Evolutionary conservation across 2,113 vertebrate species (phyloP), one percentile per base, ranked within the genome.

Genomic region (Hippolais icterina): DNA sequence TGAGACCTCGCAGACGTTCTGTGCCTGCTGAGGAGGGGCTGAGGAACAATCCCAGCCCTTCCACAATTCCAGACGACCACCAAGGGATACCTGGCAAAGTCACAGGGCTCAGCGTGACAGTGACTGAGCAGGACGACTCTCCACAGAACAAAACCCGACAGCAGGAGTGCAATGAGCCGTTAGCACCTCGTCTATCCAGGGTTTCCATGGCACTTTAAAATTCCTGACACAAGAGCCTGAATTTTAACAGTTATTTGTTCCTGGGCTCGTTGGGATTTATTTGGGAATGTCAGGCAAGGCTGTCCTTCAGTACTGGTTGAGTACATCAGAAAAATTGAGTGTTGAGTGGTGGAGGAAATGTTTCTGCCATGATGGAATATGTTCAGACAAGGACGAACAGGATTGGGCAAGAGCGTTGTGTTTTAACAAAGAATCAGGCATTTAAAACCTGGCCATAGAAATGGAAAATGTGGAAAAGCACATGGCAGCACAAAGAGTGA

Each of bases 191-290:
- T 71, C 86, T 4, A 64, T 4, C 56, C 69, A 53, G 54, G 27
- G 50, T 53, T 97, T 79, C n/a, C 87, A 27, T 3, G 74, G 66
- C 65, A 21, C 59, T 82, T 66, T 29, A 35, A 63, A 65, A 65
- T 82, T 85, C 82, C 85, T 53, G 56, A 94, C 82, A 71, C 86
- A 15, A 31, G 66, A 90, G 68, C 31, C 81, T 89, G 88, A 53
- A 63, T 85, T 96, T 77, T 84, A 81, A 92, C 57, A 64, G 78
- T 33, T 22, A 60, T 42, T 88, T 70, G 49, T 78, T 96, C 92
- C 94, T 80, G 93, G 94, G 89, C 90, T 97, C 95, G 35, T 96
- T 92, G 95, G 92, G 95, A 83, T 95, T 96, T 94, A 93, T 96
- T 93, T 83, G 87, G 53, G 87, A 64, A 65, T 17, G 46, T 41